Percentiles rank a stretch among this genome's conserved stretches.
Conservation (phyloP, 2,797 vertebrate species). For the Gymnothorax javanicus region DNA sequence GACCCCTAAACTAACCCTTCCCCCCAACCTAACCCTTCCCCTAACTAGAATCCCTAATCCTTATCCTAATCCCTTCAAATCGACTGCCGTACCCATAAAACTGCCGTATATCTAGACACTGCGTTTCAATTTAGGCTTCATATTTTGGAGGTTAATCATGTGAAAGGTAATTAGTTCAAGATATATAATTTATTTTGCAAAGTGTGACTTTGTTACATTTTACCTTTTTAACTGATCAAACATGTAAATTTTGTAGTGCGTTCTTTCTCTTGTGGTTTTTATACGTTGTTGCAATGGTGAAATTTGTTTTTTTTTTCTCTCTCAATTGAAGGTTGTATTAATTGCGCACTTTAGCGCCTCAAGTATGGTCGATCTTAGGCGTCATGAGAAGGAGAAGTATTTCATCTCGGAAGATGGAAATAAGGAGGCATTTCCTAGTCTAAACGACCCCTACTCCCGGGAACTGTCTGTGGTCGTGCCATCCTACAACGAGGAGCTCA, state of each 20-base stretch:
- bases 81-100: too few relatives aligned
- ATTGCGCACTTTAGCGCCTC: slow-evolving; percentile 80
- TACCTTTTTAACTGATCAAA: not conserved
- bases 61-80: too few relatives aligned
- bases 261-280: not conserved
- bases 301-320: slow-evolving; percentile 10
- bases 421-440: slow-evolving; percentile 77
- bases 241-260: not conserved
- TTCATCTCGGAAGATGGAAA: slow-evolving; percentile 73
- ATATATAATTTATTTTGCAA: not conserved
- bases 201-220: not conserved
- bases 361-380: slow-evolving; percentile 70
- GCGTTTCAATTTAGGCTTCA: not conserved
- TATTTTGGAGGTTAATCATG: not conserved
- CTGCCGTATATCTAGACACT: too few relatives aligned
- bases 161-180: not conserved
- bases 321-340: slow-evolving; percentile 68
- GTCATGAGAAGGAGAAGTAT: slow-evolving; percentile 79
- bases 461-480: slow-evolving; percentile 90
- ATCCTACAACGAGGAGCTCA: slow-evolving; percentile 91
- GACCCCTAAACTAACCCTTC: too few relatives aligned
- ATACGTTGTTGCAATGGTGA: not conserved
- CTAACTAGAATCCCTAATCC: too few relatives aligned
- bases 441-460: slow-evolving; percentile 78
- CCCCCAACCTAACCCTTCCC: too few relatives aligned